Base-by-base conservation (phyloP, 2,888 invertebrate species). In the Hydraecia micacea region DNA sequence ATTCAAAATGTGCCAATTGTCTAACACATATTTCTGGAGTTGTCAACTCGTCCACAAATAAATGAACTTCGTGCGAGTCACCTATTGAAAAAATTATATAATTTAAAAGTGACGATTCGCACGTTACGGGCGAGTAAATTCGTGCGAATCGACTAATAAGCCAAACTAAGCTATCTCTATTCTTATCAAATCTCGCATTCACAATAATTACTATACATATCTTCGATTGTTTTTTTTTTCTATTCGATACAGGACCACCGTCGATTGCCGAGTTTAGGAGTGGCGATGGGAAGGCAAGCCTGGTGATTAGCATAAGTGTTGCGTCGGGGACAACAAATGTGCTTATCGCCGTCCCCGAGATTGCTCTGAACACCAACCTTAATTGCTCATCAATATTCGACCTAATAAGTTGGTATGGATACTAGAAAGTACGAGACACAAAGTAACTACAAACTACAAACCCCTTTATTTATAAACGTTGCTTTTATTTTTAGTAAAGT, bases 301-400 rank as follows among this genome's bases (percentile, higher is more conserved):
- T 36, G 76, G 77, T 80, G 83, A 95, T 96, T 96, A 96, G 93
- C 95, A 96, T 95, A 95, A 93, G 93, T 88, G 89, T 89, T 87
- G 90, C 83, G 32, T 90, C 88, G 92, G 93, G 93, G 92, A 93
- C 94, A 95, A 95, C 95, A 93, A 95, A 96, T 95, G 93, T 91
- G 88, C 92, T 95, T 96, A 96, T 96, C 96, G 93, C 88, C 49
- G 83, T 86, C 84, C 82, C 89, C 90, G 92, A 94, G 96, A 96
- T 96, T 94, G 93, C 93, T 90, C 88, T 88, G 92, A 94, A 95
- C 96, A 95, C 93, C 90, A 88, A 91, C 90, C 96, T 96, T 96
- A 96, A 96, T 96, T 96, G 96, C 94, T 95, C 95, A 95, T 96
- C 96, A 95, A 96, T 96, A 96, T 96, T 92, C 93, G 89, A 88